A percentile compares a stretch with the other conserved stretches of the same genome.
These are phyloP conservation scores for Oreortyx pictus DNA, from an alignment of 2,797 vertebrate species.

Conservation along the genomic window DNA sequence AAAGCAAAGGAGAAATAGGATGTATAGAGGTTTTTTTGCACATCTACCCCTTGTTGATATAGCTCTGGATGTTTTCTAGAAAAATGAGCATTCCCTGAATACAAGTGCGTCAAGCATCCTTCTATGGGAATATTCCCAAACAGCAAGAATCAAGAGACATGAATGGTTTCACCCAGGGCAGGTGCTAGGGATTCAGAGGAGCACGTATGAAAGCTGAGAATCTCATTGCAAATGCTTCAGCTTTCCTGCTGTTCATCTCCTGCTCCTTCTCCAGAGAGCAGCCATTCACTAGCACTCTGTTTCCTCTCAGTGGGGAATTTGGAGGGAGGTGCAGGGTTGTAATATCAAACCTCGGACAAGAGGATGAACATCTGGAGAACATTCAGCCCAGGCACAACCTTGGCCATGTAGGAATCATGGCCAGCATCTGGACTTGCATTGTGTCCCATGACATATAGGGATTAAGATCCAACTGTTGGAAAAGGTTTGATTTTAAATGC, in stretches of 20 bases:
- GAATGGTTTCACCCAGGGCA: not conserved
- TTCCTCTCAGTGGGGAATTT: not conserved
- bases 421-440: not conserved
- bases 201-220: not conserved
- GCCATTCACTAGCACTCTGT: not conserved
- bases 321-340: not conserved
- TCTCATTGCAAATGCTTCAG: not conserved
- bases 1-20: not conserved
- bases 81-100: not conserved
- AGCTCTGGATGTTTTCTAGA: not conserved
- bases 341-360: not conserved
- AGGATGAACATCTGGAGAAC: not conserved
- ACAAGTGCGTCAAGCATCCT: not conserved
- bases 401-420: not conserved
- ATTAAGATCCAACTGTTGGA: not conserved
- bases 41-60: not conserved
- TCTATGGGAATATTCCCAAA: not conserved
- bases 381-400: rapidly evolving
- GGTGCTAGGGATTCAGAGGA: not conserved
- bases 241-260: not conserved
- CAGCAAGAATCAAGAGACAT: not conserved
- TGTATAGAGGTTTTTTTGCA: too few relatives aligned
- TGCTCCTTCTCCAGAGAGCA: not conserved
- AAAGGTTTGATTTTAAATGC: not conserved
- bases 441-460: rapidly evolving